Base-by-base conservation (phyloP, 2,797 vertebrate species). In the Phoxinus dragarum region DNA sequence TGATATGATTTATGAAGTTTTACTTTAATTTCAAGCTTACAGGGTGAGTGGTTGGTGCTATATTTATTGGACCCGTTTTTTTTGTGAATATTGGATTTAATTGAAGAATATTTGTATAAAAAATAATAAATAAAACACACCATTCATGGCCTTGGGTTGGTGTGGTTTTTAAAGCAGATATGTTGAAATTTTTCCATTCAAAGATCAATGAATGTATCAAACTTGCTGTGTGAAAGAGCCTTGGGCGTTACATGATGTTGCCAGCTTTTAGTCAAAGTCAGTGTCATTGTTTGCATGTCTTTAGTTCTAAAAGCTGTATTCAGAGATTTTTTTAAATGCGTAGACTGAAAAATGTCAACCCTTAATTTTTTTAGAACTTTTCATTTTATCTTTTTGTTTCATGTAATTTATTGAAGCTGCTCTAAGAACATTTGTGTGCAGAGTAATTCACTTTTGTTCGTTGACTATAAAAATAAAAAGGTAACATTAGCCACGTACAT, bases 161-260 rank as follows among this genome's bases (percentile, higher is more conserved):
- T 44, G n/a, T 71, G 79, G n/a, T 72, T 83, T 83, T 83, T 66
- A 75, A 74, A 49, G 77, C n/a, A 74, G 14, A 64, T 47, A 8
- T 64, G 31, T 23, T 64, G 40, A 31, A 49, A 64, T 74, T 42
- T 74, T 66, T 8, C 31, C 44, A 23, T 76, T 84, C 61, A 67
- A 54, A 84, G 72, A 84, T 84, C 61, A 84, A 38, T 76, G 34
- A 49, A 83, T 76, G 17, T 31, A 40, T 75, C 38, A 75, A n/a
- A 61, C 21, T 67, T 76, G 31, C 19, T 66, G 42, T 67, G 61
- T 84, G 59, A 54, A 82, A 80, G 10, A 68, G 82, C 44, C 72
- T 76, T 67, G 72, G 61, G 44, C 14, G 31, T 31, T 66, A 83
- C 59, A 52, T 38, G 14, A 83, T 67, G 34, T 40, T 31, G 34